Percentiles rank a stretch among this genome's conserved stretches.
Evolutionary conservation across 2,888 invertebrate species (phyloP).

Genomic region (Anticlea derivata): DNA sequence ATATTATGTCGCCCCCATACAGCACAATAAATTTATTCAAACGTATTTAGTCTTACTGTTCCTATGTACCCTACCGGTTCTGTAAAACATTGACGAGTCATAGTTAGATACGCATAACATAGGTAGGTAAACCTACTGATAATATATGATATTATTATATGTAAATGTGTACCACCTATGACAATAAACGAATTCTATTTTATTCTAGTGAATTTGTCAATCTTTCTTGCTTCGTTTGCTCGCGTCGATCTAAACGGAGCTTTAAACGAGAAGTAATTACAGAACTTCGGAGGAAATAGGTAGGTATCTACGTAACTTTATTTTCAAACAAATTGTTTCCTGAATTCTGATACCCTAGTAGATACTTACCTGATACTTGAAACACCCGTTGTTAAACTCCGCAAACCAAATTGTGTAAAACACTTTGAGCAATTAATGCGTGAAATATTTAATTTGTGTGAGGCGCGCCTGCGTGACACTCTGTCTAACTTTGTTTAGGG

Average conservation of each 20-base stretch:
- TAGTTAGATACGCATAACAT: too few species aligned
- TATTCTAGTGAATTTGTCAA: not conserved
- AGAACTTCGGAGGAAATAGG: slow-evolving; percentile 12
- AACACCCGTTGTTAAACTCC: slow-evolving; percentile 22
- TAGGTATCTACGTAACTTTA: slow-evolving; percentile 3
- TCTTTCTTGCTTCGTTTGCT: not conserved
- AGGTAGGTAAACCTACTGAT: too few species aligned
- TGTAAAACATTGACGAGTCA: too few species aligned
- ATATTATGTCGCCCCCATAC: too few species aligned
- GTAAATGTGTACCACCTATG: too few species aligned
- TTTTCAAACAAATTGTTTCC: slow-evolving; percentile 20
- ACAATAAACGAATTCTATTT: too few species aligned
- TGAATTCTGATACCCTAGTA: slow-evolving; percentile 14
- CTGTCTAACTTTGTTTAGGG: slow-evolving; percentile 39
- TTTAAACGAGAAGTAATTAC: slow-evolving; percentile 21
- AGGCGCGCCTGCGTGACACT: slow-evolving; percentile 41
- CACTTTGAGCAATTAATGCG: slow-evolving; percentile 41
- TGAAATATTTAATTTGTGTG: slow-evolving; percentile 46
- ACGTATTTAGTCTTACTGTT: too few species aligned
- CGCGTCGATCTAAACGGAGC: slow-evolving; percentile 3
- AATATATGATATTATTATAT: too few species aligned
- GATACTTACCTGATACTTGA: slow-evolving; percentile 3
- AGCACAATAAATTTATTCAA: too few species aligned
- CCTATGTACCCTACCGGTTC: too few species aligned
- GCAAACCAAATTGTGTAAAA: slow-evolving; percentile 37